Evolutionary conservation across 1,140 invertebrate species (phyloP).

Genomic region (Eumaeus atala): DNA sequence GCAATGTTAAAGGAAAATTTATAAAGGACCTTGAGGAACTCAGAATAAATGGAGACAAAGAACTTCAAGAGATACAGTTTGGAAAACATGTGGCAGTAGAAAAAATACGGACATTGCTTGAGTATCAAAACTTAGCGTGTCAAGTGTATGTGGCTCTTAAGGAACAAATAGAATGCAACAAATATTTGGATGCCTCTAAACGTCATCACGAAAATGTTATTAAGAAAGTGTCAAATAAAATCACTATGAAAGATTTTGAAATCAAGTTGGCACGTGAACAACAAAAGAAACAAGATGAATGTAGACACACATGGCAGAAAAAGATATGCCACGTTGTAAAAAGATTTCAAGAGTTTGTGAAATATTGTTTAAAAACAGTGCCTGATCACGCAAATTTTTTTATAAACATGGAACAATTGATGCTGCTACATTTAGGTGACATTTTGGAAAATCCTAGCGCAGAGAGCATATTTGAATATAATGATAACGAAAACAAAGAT

Average conservation of each 20-base stretch:
- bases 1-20: constrained; percentile 38
- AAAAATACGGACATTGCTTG: constrained; percentile 41
- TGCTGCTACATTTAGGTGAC: constrained; percentile 53
- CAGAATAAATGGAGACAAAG: constrained; percentile 27
- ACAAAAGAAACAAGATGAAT: constrained; percentile 35
- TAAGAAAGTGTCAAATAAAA: constrained; percentile 34
- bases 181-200: constrained; percentile 37
- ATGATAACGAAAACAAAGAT: constrained; percentile 25
- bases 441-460: constrained; percentile 38
- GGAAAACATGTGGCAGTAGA: constrained; percentile 54
- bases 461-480: constrained; percentile 45
- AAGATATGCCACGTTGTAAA: constrained; percentile 59
- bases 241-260: constrained; percentile 37
- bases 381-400: constrained; percentile 61
- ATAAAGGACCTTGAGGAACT: constrained; percentile 33
- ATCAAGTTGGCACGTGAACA: too few relatives aligned
- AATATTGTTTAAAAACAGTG: constrained; percentile 43
- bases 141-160: constrained; percentile 61
- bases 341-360: constrained; percentile 54
- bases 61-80: constrained; percentile 50
- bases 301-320: constrained; percentile 45
- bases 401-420: constrained; percentile 58
- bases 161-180: constrained; percentile 46
- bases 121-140: constrained; percentile 58
- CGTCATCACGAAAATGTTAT: constrained; percentile 43